Evolutionary conservation across 2,113 vertebrate genomes (phyloP).

Genomic region (Lepus europaeus): DNA sequence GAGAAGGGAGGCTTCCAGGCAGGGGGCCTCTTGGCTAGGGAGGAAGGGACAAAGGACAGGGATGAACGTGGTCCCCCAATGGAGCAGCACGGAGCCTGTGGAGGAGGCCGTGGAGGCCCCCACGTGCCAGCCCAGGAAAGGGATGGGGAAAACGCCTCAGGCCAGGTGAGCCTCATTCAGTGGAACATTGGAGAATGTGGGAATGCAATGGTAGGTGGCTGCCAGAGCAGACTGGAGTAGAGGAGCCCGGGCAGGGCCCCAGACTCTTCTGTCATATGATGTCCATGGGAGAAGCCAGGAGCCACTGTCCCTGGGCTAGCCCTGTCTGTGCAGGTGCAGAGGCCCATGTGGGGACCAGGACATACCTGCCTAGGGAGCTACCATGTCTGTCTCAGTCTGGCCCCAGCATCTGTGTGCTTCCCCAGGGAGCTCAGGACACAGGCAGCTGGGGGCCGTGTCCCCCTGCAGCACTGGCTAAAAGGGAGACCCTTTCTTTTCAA

Average conservation of each 20-base stretch:
- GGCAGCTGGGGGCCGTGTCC: too few relatives aligned
- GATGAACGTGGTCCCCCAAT: rapidly evolving
- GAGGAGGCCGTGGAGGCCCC: neutral
- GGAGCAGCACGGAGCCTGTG: too few relatives aligned
- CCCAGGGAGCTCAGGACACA: neutral
- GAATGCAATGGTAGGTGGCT: neutral
- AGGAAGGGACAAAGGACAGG: too few relatives aligned
- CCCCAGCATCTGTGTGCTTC: neutral
- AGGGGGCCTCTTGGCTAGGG: neutral
- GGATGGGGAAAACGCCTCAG: neutral
- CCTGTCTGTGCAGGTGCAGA: neutral
- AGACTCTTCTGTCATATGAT: neutral
- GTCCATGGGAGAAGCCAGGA: neutral
- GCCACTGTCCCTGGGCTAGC: rapidly evolving
- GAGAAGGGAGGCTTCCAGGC: neutral
- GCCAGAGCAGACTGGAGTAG: neutral
- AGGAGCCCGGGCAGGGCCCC: neutral
- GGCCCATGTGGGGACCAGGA: neutral
- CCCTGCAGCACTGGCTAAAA: neutral
- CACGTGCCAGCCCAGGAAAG: neutral
- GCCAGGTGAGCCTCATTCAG: neutral
- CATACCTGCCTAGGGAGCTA: neutral
- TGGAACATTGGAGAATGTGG: neutral
- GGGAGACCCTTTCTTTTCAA: neutral
- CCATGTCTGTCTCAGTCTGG: neutral